phyloP scores from a whole-genome alignment of 2,888 invertebrate species.

The Fissipunctia ypsillon region DNA sequence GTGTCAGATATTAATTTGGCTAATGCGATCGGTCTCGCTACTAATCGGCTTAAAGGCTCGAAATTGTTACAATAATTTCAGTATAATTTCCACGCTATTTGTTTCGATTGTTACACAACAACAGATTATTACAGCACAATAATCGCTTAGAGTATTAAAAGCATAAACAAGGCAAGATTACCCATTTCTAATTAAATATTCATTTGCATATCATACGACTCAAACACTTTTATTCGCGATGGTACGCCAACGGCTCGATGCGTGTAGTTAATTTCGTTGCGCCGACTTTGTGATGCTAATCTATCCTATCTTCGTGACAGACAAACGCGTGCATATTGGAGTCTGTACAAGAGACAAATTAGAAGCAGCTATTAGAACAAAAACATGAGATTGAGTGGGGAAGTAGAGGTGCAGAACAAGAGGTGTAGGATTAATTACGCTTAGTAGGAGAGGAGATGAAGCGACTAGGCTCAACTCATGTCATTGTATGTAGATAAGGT shows the following conservation, averaged over 20 bases:
- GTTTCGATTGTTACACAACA: conserved; percentile 9
- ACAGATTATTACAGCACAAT: neutral
- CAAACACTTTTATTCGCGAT: conserved; percentile 46
- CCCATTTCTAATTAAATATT: conserved; percentile 35
- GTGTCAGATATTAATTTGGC: conserved; percentile 36
- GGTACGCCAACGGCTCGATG: conserved; percentile 62
- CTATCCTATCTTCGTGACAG: conserved; percentile 53
- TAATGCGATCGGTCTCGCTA: conserved; percentile 33
- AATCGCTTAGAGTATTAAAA: neutral
- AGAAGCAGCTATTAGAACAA: conserved; percentile 55
- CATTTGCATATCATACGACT: conserved; percentile 29
- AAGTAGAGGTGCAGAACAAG: conserved; percentile 3
- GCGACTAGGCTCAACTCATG: neutral
- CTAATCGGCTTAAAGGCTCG: conserved; percentile 47
- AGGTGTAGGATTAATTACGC: conserved; percentile 10
- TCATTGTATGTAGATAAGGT: conserved; percentile 1
- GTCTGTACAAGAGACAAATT: conserved; percentile 69
- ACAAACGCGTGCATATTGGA: conserved; percentile 68
- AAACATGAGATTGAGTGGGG: conserved; percentile 28
- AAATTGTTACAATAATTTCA: conserved; percentile 35
- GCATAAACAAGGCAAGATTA: neutral
- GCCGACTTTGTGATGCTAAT: conserved; percentile 85
- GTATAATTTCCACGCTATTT: conserved; percentile 16
- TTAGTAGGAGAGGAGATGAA: neutral
- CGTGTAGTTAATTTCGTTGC: conserved; percentile 78